Percentiles rank a stretch among this genome's conserved stretches.
Evolutionary conservation across 2,888 invertebrate species (phyloP).

Genomic region (Adineta ricciae): DNA sequence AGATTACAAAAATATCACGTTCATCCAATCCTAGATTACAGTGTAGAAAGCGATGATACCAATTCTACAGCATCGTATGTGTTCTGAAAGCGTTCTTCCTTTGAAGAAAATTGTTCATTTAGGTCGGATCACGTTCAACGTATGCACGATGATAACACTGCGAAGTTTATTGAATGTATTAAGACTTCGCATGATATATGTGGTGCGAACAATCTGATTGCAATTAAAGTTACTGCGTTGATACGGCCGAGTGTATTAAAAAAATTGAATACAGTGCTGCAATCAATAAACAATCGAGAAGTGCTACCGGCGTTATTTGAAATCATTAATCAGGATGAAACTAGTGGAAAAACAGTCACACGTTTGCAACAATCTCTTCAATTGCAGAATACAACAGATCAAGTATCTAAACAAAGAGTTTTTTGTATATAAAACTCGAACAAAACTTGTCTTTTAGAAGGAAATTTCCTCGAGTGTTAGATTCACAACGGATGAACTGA

Average conservation of each 20-base stretch:
- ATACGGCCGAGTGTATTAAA: constrained; percentile 91
- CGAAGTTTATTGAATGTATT: constrained; percentile 81
- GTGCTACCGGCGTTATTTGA: neutral
- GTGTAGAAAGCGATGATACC: constrained; percentile 78
- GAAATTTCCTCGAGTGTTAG: neutral
- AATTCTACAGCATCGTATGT: constrained; percentile 67
- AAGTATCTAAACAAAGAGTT: neutral
- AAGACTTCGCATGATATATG: constrained; percentile 94
- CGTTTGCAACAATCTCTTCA: neutral
- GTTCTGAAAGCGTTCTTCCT: neutral
- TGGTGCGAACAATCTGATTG: constrained; percentile 86
- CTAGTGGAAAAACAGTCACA: neutral
- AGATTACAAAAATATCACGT: constrained; percentile 79
- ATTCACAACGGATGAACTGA: neutral
- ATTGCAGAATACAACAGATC: neutral
- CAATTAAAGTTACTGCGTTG: constrained; percentile 88
- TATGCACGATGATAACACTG: constrained; percentile 87
- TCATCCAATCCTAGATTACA: constrained; percentile 97
- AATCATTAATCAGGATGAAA: neutral
- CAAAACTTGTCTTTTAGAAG: neutral
- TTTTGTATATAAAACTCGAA: no score
- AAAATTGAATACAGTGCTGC: constrained; percentile 41
- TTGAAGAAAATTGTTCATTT: neutral
- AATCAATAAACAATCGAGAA: neutral
- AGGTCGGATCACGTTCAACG: constrained; percentile 36